phyloP scores from a whole-genome alignment of 2,113 vertebrate species.

The Atherinomorus stipes region DNA sequence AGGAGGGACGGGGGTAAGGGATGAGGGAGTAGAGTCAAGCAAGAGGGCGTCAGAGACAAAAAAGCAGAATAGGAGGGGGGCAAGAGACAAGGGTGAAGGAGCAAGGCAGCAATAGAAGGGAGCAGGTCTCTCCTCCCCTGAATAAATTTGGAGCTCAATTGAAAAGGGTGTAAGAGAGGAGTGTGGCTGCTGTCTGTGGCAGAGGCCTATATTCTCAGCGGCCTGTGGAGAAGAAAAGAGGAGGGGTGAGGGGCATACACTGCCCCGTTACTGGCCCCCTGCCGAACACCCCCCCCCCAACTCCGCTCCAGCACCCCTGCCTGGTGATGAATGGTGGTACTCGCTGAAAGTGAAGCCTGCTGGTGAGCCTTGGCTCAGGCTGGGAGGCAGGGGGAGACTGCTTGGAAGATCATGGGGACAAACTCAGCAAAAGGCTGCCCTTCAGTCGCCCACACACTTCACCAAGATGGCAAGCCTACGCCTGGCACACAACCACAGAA shows the following conservation, averaged over 20 bases:
- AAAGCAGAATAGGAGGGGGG: slow-evolving; percentile 71
- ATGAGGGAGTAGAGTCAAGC: slow-evolving; percentile 56
- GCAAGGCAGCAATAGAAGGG: slow-evolving; percentile 66
- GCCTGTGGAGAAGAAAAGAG: slow-evolving; percentile 75
- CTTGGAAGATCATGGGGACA: slow-evolving; percentile 77
- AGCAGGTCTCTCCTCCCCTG: slow-evolving; percentile 73
- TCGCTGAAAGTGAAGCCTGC: slow-evolving; percentile 85
- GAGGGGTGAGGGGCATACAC: slow-evolving; percentile 67
- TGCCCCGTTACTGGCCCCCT: slow-evolving; percentile 75
- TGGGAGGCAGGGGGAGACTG: slow-evolving; percentile 62
- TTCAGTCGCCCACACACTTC: slow-evolving; percentile 69
- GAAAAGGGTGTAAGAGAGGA: slow-evolving; percentile 78
- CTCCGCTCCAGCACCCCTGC: slow-evolving; percentile 72
- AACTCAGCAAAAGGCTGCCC: slow-evolving; percentile 77
- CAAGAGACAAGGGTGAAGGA: slow-evolving; percentile 75
- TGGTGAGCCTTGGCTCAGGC: slow-evolving; percentile 78
- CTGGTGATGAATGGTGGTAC: slow-evolving; percentile 86
- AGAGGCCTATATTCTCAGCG: slow-evolving; percentile 76
- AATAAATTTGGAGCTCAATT: slow-evolving; percentile 81
- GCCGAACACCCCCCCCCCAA: slow-evolving; percentile 40
- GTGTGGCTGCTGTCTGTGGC: slow-evolving; percentile 80
- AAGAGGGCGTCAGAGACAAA: slow-evolving; percentile 54
- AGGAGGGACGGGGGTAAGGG: slow-evolving; percentile 43
- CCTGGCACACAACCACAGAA: slow-evolving; percentile 54
- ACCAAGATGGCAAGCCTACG: slow-evolving; percentile 47